These are phyloP conservation scores for Lasioglossum marginatum DNA, from an alignment of 2,888 invertebrate species.

Conservation along the genomic window DNA sequence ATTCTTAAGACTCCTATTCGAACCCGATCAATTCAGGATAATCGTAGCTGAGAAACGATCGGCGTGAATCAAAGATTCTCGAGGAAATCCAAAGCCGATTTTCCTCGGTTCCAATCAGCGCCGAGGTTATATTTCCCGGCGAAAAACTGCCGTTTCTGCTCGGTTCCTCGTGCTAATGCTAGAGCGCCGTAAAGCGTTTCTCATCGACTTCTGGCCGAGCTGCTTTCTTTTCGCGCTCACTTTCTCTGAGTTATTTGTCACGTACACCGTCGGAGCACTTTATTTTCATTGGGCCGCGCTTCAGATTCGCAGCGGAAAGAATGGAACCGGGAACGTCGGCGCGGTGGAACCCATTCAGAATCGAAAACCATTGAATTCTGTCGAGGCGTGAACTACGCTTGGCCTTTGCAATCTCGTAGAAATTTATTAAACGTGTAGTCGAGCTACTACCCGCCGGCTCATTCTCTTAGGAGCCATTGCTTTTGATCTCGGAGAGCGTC, in stretches of 20 bases:
- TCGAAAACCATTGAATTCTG: conserved; percentile 28
- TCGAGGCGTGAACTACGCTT: conserved; percentile 3
- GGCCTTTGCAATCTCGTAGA: not conserved
- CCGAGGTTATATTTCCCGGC: not conserved
- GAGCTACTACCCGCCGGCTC: conserved; percentile 9
- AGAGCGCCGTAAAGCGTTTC: conserved; percentile 3
- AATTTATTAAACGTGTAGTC: conserved; percentile 18
- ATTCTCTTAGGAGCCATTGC: not conserved
- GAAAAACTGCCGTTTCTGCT: conserved; percentile 13
- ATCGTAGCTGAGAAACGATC: conserved; percentile 1
- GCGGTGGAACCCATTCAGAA: conserved; percentile 44
- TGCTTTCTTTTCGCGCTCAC: conserved; percentile 23
- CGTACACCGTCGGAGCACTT: conserved; percentile 49
- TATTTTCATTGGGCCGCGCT: conserved; percentile 56
- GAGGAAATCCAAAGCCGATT: not conserved
- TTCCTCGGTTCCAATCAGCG: not conserved
- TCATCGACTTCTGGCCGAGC: conserved; percentile 9
- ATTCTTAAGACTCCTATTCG: not conserved
- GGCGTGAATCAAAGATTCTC: not conserved
- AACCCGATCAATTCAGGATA: not conserved
- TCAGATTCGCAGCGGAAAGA: conserved; percentile 30
- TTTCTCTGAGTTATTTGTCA: conserved; percentile 51
- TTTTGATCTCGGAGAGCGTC: conserved; percentile 9
- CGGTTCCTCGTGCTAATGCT: not conserved
- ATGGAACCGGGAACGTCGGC: conserved; percentile 16